phyloP scores from a whole-genome alignment of 2,113 vertebrate species.

The Oxygymnocypris stewartii region DNA sequence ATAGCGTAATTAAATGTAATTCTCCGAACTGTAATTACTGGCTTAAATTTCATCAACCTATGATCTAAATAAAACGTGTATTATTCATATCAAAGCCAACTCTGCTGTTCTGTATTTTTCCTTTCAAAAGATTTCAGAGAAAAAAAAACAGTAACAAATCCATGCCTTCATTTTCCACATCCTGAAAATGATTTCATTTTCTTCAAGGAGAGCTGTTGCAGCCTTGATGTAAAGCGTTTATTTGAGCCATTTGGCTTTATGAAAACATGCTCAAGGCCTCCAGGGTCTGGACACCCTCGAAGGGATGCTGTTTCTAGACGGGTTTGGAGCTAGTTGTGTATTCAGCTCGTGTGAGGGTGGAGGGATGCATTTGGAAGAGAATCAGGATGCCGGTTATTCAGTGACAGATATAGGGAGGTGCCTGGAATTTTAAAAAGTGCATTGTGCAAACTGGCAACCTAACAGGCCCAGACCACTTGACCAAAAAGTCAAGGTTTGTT shows the following conservation, averaged over 20 bases:
- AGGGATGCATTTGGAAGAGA: conserved; percentile 43
- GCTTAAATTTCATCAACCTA: neutral
- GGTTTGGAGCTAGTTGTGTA: conserved; percentile 5
- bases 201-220: conserved; percentile 18
- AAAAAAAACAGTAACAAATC: neutral
- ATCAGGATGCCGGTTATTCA: conserved; percentile 43
- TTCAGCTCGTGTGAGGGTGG: conserved; percentile 11
- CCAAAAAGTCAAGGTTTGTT: conserved; percentile 25
- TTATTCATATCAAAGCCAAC: neutral
- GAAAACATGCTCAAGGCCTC: conserved; percentile 20
- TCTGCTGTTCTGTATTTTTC: neutral
- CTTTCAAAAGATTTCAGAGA: neutral
- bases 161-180: neutral
- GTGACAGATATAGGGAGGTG: conserved; percentile 27
- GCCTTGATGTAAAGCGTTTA: conserved; percentile 32
- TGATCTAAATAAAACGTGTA: neutral
- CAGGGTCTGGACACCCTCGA: conserved; percentile 6
- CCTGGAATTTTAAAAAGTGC: conserved; percentile 32
- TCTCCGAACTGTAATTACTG: neutral
- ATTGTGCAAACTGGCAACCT: conserved; percentile 34
- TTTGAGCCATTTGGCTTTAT: conserved; percentile 29
- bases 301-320: neutral
- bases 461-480: neutral
- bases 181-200: conserved; percentile 18
- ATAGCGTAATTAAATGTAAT: neutral